These are phyloP conservation scores for Drosophila sucinea DNA, from an alignment of 1,140 invertebrate genomes.

Conservation along the genomic window DNA sequence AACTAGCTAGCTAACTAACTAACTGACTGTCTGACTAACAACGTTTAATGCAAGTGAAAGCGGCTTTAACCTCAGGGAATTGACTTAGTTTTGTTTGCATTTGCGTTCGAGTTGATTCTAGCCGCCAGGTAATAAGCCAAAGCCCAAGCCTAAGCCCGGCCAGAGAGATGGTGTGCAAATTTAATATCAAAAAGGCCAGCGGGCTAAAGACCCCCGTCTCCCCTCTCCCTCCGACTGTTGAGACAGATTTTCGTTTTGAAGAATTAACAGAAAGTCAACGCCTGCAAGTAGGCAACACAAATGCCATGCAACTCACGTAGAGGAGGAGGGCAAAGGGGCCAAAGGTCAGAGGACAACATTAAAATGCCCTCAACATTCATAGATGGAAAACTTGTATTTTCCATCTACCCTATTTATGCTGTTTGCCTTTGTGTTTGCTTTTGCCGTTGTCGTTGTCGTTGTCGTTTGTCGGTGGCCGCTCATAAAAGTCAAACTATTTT, in stretches of 20 bases:
- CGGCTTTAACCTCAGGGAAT: constrained; percentile 6
- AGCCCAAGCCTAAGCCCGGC: background rate
- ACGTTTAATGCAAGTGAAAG: constrained; percentile 15
- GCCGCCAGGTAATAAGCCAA: background rate
- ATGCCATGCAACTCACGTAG: constrained; percentile 47
- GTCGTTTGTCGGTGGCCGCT: constrained; percentile 63
- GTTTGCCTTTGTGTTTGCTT: background rate
- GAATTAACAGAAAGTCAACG: constrained; percentile 39
- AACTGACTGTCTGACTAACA: background rate
- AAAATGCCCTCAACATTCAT: constrained; percentile 54
- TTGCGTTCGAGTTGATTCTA: constrained; percentile 2
- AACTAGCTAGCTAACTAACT: background rate
- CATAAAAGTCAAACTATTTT: constrained; percentile 82
- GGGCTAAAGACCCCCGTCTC: constrained; percentile 20
- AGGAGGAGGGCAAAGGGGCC: constrained; percentile 2
- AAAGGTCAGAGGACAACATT: constrained; percentile 22
- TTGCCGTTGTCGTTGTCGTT: too few relatives aligned
- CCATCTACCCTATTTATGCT: constrained; percentile 26
- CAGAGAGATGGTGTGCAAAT: background rate
- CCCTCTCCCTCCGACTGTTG: background rate
- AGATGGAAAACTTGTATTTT: constrained; percentile 22
- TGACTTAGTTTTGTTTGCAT: background rate
- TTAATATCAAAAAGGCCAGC: constrained; percentile 15
- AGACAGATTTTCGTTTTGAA: constrained; percentile 44
- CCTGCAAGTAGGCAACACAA: constrained; percentile 46